These are phyloP conservation scores for Craniophora ligustri DNA, from an alignment of 2,888 invertebrate genomes.

Conservation along the genomic window DNA sequence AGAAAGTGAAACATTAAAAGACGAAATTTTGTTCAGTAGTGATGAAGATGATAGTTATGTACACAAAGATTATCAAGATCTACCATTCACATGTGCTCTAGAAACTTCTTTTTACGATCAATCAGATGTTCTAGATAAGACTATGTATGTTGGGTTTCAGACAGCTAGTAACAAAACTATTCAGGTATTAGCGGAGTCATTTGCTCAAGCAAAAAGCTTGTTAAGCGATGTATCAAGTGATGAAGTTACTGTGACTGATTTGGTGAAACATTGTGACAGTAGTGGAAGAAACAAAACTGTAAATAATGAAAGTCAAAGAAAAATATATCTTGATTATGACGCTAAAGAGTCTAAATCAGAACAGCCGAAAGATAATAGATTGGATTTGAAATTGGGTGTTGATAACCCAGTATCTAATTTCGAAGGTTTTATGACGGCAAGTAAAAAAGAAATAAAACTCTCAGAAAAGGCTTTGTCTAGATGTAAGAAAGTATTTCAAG, in stretches of 20 bases:
- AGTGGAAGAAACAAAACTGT: constrained; percentile 1
- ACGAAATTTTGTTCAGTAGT: constrained; percentile 80
- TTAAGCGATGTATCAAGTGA: constrained; percentile 53
- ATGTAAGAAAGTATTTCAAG: constrained; percentile 61
- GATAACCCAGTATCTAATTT: constrained; percentile 2
- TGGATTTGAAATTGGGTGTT: not conserved
- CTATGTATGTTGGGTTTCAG: constrained; percentile 81
- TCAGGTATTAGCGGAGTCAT: constrained; percentile 71
- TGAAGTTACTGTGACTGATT: constrained; percentile 60
- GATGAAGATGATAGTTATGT: constrained; percentile 75
- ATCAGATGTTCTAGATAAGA: constrained; percentile 68
- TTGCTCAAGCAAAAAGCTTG: constrained; percentile 71
- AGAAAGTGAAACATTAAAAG: constrained; percentile 59
- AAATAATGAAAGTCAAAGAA: not conserved
- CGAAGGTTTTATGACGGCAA: constrained; percentile 67
- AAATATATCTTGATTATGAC: not conserved
- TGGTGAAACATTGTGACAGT: constrained; percentile 62
- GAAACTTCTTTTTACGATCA: constrained; percentile 70
- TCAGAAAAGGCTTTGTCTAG: constrained; percentile 60
- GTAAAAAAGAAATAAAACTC: constrained; percentile 60
- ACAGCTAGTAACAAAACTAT: constrained; percentile 82
- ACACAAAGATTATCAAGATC: constrained; percentile 61
- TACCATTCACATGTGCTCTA: constrained; percentile 77
- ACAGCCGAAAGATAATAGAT: not conserved
- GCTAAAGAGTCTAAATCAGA: constrained; percentile 5